These are phyloP conservation scores for Girardinichthys multiradiatus DNA, from an alignment of 2,113 vertebrate genomes.

Conservation along the genomic window DNA sequence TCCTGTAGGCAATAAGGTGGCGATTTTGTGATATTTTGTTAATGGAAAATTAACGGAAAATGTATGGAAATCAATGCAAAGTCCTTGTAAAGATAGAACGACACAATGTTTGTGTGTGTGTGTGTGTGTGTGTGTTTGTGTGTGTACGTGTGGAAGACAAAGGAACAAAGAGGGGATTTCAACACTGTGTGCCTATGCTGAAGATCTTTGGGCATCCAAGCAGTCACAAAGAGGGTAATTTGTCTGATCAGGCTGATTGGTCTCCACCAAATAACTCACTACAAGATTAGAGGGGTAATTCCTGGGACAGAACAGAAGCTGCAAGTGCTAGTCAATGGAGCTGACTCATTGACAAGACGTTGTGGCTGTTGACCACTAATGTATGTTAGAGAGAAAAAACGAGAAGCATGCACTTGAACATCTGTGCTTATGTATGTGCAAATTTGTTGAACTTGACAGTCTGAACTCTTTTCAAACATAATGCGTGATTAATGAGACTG, in stretches of 20 bases:
- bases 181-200: background rate
- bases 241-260: constrained; percentile 78
- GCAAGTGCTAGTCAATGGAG: constrained; percentile 82
- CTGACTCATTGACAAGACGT: constrained; percentile 77
- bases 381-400: constrained; percentile 31
- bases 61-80: no score
- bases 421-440: background rate
- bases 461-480: constrained; percentile 76
- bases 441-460: constrained; percentile 69
- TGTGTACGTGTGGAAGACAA: background rate
- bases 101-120: background rate
- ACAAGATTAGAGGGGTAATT: constrained; percentile 83
- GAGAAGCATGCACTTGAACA: background rate
- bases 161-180: background rate
- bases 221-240: constrained; percentile 74
- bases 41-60: no score
- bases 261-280: constrained; percentile 79
- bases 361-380: constrained; percentile 80
- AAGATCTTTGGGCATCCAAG: constrained; percentile 58
- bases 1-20: no score
- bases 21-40: no score
- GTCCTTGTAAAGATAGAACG: no score
- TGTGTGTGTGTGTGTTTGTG: background rate
- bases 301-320: constrained; percentile 77
- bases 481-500: constrained; percentile 80